Evolutionary conservation across 2,113 vertebrate genomes (phyloP).

Genomic region (Trochalopteron elliotii): DNA sequence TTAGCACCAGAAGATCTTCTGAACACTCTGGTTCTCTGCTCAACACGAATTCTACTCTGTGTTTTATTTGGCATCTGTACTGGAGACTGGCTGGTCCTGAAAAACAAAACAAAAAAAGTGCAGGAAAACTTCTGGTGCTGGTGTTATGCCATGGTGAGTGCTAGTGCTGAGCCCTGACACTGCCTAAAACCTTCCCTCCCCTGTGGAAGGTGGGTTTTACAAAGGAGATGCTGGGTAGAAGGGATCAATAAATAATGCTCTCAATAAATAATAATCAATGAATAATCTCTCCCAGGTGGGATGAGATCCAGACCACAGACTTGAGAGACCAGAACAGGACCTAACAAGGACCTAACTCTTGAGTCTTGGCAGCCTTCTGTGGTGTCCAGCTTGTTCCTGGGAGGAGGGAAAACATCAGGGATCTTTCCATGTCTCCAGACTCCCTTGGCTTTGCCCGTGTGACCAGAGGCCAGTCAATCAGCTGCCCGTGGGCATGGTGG

Average conservation of each 20-base stretch:
- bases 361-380: not conserved
- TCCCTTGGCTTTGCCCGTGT: rapidly evolving
- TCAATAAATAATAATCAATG: too few relatives aligned
- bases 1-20: not conserved
- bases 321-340: not conserved
- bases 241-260: not conserved
- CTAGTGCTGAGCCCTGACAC: not conserved
- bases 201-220: not conserved
- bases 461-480: not conserved
- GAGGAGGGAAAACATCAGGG: rapidly evolving
- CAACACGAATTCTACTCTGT: rapidly evolving
- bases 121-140: not conserved
- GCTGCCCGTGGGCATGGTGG: rapidly evolving
- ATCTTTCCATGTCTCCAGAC: rapidly evolving
- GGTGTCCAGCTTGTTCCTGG: not conserved
- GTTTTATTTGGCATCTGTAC: not conserved
- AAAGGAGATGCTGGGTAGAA: not conserved
- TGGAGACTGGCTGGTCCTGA: not conserved
- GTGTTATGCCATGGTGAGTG: too few relatives aligned
- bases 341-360: rapidly evolving
- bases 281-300: not conserved
- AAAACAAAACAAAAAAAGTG: rapidly evolving
- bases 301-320: not conserved
- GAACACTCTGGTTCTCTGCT: not conserved
- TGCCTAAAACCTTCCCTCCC: not conserved